Base-by-base conservation (phyloP, 2,113 vertebrate genomes). In the Sciurus niger region DNA sequence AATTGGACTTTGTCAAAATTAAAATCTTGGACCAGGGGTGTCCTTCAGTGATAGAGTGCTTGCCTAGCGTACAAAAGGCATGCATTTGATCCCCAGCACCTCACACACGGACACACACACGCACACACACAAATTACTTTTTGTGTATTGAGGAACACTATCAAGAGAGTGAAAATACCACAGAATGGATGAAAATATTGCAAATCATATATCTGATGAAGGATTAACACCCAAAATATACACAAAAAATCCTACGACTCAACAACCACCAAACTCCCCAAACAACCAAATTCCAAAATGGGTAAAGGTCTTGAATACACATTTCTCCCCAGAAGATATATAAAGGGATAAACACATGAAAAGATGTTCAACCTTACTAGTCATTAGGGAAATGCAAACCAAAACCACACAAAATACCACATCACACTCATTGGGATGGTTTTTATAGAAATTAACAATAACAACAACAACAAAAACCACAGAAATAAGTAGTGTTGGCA, bases 111-210 rank as follows among this genome's bases (percentile, higher is more conserved):
- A 53, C 53, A 53, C 53, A 53, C 53, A 53, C 60, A 63, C 60
- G 28, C 60, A 63, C 60, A 63, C 60, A 63, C 58, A 60, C 58
- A 60, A 22, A 60, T 63, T 63, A 25, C 60, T 63, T 63, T 63
- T 63, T 28, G 24, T 63, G 60, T 3, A 63, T 72, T 28, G 78
- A 85, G 25, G 4, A 40, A 79, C 20, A 70, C 37, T 70, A 48
- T 94, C 37, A 70, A 90, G 68, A 79, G 11, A 92, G 11, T 68
- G 46, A 86, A 92, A 85, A 92, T 46, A 95, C 9, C 48, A 58
- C 20, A 78, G 48, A 60, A 73, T 65, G 67, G 67, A 76, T 73
- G 48, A 48, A 85, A 86, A 86, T 53, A 91, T 18, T 73, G 55
- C 79, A 58, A 24, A 46, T 94, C 68, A 30, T n/a, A 46, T 77